A percentile compares a stretch with the other conserved stretches of the same genome.
phyloP scores from a whole-genome alignment of 1,140 invertebrate genomes.

The Papilio glaucus region DNA sequence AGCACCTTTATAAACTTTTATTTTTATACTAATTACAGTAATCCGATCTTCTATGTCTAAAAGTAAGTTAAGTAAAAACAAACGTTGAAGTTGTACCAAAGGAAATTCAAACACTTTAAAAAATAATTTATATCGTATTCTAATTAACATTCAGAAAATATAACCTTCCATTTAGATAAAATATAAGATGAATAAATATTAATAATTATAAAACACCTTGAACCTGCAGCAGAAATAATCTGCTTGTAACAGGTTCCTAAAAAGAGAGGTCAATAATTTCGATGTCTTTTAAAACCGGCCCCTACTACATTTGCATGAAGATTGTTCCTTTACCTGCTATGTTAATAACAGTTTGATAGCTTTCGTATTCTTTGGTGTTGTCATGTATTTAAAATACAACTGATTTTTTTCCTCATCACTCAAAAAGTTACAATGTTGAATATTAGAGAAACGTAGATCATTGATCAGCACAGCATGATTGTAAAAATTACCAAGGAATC shows the following conservation, averaged over 20 bases:
- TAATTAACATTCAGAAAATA: neutral
- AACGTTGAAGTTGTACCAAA: neutral
- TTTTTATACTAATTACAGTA: too few species aligned
- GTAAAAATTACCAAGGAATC: too few species aligned
- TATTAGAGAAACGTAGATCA: too few species aligned
- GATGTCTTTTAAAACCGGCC: slow-evolving; percentile 9
- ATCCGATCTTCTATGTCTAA: neutral
- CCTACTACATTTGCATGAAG: neutral
- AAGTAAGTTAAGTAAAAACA: neutral
- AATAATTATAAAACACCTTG: slow-evolving; percentile 1
- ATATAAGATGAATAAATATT: neutral
- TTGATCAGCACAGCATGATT: too few species aligned
- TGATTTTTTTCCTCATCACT: neutral
- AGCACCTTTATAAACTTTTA: too few species aligned
- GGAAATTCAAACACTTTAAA: slow-evolving; percentile 17
- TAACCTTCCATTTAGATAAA: neutral
- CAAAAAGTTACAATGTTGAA: neutral
- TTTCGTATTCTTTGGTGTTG: neutral
- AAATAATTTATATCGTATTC: neutral
- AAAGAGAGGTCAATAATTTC: slow-evolving; percentile 11
- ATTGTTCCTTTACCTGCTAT: neutral
- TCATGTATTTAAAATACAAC: neutral
- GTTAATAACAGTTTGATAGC: neutral
- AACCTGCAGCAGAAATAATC: neutral
- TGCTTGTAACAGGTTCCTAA: slow-evolving; percentile 8